Conservation (phyloP, 2,113 vertebrate species). For the Cebus imitator region DNA sequence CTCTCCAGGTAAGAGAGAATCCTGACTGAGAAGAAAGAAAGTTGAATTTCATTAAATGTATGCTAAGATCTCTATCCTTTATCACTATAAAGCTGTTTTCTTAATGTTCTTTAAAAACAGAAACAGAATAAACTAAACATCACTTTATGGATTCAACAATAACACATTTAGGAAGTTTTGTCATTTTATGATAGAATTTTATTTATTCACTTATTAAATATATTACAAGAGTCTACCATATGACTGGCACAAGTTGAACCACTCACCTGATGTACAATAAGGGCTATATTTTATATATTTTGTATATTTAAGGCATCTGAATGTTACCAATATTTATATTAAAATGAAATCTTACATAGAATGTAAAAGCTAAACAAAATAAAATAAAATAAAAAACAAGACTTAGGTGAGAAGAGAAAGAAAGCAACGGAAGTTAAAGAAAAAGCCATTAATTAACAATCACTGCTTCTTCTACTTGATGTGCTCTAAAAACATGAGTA, state of each 20-base stretch:
- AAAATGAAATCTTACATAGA: not conserved
- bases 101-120: not conserved
- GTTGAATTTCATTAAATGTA: not conserved
- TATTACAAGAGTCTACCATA: not conserved
- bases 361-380: not conserved
- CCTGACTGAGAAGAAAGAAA: not conserved
- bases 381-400: not conserved
- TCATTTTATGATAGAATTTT: not conserved
- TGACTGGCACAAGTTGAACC: not conserved
- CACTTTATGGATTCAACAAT: not conserved
- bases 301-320: not conserved
- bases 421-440: not conserved
- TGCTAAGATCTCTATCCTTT: not conserved
- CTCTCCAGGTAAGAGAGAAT: not conserved
- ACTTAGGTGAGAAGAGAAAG: not conserved
- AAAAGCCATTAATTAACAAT: not conserved
- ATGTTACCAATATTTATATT: not conserved
- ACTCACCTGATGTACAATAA: not conserved
- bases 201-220: not conserved
- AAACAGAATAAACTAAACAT: not conserved
- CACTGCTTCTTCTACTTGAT: not conserved
- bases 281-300: not conserved
- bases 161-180: not conserved
- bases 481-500: not conserved
- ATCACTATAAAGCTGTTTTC: not conserved